These are phyloP conservation scores for Tetragnatha versicolor DNA, from an alignment of 1,140 invertebrate genomes.

Conservation along the genomic window DNA sequence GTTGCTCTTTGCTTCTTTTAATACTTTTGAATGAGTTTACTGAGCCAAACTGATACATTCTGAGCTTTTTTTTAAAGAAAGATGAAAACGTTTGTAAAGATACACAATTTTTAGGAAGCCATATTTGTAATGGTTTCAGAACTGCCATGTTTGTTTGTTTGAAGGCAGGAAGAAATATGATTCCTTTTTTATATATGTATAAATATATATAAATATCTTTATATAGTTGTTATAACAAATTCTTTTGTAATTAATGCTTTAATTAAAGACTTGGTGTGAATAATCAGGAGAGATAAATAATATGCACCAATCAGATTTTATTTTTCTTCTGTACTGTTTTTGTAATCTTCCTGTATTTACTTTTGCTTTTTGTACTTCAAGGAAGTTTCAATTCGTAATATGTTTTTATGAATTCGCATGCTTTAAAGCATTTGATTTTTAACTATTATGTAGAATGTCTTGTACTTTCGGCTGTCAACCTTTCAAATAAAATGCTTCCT, in stretches of 20 bases:
- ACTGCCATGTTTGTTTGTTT: constrained; percentile 55
- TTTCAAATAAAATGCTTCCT: constrained; percentile 38
- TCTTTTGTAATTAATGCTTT: constrained; percentile 53
- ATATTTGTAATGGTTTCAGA: constrained; percentile 37
- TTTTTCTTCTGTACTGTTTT: constrained; percentile 5
- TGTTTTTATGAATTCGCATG: constrained; percentile 29
- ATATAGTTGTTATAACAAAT: constrained; percentile 54
- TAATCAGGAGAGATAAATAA: constrained; percentile 34
- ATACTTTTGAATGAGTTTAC: constrained; percentile 29
- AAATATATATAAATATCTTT: constrained; percentile 54
- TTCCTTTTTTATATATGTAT: constrained; percentile 48
- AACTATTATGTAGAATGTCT: constrained; percentile 6
- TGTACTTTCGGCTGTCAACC: constrained; percentile 37
- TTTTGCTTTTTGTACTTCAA: constrained; percentile 35
- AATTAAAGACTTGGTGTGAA: constrained; percentile 33
- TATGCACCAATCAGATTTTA: constrained; percentile 39
- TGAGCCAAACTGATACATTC: constrained; percentile 46
- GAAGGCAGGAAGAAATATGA: constrained; percentile 28
- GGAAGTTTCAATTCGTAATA: constrained; percentile 3
- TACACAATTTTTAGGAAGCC: constrained; percentile 46
- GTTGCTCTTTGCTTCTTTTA: constrained; percentile 1
- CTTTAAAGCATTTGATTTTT: constrained; percentile 15
- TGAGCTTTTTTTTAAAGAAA: constrained; percentile 48
- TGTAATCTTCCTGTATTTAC: constrained; percentile 22
- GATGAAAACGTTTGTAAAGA: constrained; percentile 19